Conservation (phyloP, 2,113 vertebrate species). For the Poecile atricapillus region DNA sequence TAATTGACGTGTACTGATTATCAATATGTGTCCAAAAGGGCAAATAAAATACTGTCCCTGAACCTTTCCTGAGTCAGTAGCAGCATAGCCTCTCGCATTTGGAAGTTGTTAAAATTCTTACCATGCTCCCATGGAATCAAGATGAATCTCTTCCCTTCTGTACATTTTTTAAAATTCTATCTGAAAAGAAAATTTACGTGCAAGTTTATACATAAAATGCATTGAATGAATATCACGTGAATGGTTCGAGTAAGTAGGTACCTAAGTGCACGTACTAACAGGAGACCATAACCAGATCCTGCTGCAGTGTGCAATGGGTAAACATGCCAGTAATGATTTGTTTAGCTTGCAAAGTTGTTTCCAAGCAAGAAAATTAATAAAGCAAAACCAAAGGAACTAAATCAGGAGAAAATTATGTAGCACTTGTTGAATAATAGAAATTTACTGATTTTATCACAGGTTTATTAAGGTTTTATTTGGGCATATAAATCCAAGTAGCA, state of each 20-base stretch:
- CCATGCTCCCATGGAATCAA: neutral
- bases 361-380: neutral
- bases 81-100: neutral
- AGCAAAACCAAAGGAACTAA: neutral
- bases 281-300: neutral
- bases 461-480: neutral
- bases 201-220: neutral
- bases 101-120: neutral
- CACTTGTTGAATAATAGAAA: neutral
- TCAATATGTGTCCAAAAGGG: neutral
- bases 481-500: neutral
- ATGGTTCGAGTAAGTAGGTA: neutral
- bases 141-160: neutral
- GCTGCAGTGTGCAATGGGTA: neutral
- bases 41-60: neutral
- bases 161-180: neutral
- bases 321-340: neutral
- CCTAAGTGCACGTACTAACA: neutral
- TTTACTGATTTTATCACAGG: neutral
- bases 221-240: neutral
- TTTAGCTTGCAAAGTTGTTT: neutral
- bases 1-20: neutral
- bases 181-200: neutral
- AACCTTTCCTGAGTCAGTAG: neutral
- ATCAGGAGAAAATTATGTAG: neutral